phyloP scores from a whole-genome alignment of 2,113 vertebrate species.

The Rissa tridactyla region DNA sequence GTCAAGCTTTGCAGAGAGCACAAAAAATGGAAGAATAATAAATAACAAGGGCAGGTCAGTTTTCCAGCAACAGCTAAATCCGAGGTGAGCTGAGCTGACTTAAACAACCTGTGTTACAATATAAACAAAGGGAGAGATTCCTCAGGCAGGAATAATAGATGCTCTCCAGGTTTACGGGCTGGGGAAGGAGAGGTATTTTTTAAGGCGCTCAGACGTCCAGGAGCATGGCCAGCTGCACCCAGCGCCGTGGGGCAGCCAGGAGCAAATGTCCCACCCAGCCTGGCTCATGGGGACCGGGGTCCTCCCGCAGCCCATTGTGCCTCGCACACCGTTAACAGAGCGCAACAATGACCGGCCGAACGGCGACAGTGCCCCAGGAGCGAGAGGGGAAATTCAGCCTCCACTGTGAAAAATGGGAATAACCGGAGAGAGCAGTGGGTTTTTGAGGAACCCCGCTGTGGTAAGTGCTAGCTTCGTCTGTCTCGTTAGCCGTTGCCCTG shows the following conservation, averaged over 20 bases:
- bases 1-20: not conserved
- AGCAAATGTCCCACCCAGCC: not conserved
- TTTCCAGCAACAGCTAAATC: not conserved
- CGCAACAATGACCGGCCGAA: not conserved
- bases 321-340: not conserved
- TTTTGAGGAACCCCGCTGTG: not conserved
- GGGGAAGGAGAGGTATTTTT: not conserved
- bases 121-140: not conserved
- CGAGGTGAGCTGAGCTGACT: not conserved
- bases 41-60: not conserved
- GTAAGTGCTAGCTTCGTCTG: not conserved
- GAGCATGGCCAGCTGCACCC: not conserved
- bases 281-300: not conserved
- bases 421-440: not conserved
- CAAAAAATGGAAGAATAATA: conserved; percentile 13
- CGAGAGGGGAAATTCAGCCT: not conserved
- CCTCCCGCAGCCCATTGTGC: not conserved
- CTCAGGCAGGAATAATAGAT: not conserved
- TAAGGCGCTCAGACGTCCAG: not conserved
- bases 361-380: not conserved
- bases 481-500: not conserved
- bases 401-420: not conserved
- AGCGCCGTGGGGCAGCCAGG: not conserved
- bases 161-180: not conserved
- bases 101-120: not conserved